Evolutionary conservation across 2,797 vertebrate species (phyloP).

Genomic region (Alfaro cultratus): DNA sequence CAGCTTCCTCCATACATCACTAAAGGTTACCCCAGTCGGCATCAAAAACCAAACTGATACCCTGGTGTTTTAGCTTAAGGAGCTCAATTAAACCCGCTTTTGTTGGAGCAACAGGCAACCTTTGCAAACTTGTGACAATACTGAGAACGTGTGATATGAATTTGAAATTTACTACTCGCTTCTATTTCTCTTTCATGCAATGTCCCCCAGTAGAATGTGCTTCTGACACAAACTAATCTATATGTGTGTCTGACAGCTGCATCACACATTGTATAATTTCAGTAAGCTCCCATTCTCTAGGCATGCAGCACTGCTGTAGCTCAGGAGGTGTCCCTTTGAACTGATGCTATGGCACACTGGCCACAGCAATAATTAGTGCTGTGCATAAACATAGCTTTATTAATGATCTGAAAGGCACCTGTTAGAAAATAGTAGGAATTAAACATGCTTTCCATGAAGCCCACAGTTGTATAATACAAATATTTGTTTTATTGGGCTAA

Average conservation of each 20-base stretch:
- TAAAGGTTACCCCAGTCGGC: background rate
- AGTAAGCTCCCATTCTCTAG: background rate
- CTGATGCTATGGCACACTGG: background rate
- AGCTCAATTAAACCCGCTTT: background rate
- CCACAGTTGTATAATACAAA: too few species aligned
- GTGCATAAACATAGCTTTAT: background rate
- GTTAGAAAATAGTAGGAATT: background rate
- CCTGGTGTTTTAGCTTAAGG: background rate
- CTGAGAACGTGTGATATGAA: background rate
- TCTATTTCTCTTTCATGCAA: slow-evolving; percentile 48
- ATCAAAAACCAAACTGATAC: background rate
- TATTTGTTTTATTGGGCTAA: too few species aligned
- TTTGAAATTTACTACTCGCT: slow-evolving; percentile 29
- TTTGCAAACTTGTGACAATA: background rate
- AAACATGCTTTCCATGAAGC: too few species aligned
- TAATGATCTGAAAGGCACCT: background rate
- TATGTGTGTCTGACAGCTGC: slow-evolving; percentile 29
- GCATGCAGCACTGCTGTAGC: background rate
- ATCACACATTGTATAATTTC: slow-evolving; percentile 12
- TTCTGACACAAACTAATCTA: slow-evolving; percentile 34
- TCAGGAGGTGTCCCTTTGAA: slow-evolving; percentile 5
- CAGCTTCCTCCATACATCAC: background rate
- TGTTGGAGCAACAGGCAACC: background rate
- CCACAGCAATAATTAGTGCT: background rate
- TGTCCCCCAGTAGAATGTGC: slow-evolving; percentile 24